Evolutionary conservation across 1,140 invertebrate genomes (phyloP).

Genomic region (Vollenhovia emeryi): DNA sequence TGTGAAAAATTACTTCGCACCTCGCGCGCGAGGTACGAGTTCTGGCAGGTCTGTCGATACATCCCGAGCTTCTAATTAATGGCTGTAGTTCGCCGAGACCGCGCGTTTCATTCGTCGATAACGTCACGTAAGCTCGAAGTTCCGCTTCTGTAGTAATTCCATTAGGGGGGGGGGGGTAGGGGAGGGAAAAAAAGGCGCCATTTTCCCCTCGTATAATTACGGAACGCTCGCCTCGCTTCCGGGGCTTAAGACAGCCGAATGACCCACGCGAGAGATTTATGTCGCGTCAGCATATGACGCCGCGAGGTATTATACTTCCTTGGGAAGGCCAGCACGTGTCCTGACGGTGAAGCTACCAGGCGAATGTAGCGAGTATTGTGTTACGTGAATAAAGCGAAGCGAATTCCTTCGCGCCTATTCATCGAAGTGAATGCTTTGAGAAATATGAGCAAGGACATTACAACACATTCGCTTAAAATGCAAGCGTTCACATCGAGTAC

Average conservation of each 20-base stretch:
- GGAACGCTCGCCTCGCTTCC: constrained; percentile 37
- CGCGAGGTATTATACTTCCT: constrained; percentile 36
- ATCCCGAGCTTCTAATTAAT: constrained; percentile 49
- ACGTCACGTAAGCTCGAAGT: constrained; percentile 52
- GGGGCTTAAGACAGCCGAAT: constrained; percentile 39
- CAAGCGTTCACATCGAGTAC: background rate
- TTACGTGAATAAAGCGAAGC: constrained; percentile 22
- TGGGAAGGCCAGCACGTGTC: constrained; percentile 16
- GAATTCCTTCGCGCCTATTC: constrained; percentile 18
- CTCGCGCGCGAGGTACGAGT: constrained; percentile 19
- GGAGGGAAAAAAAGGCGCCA: background rate
- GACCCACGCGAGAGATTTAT: constrained; percentile 54
- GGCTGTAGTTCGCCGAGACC: constrained; percentile 42
- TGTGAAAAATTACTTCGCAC: constrained; percentile 49
- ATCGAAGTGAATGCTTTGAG: background rate
- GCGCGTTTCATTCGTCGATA: constrained; percentile 53
- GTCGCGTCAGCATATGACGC: constrained; percentile 45
- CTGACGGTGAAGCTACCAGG: constrained; percentile 29
- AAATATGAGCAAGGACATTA: background rate
- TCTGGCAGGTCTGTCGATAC: constrained; percentile 59
- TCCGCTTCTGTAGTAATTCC: constrained; percentile 51
- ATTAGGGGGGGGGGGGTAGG: constrained; percentile 1
- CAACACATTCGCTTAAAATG: background rate
- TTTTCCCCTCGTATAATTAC: constrained; percentile 53
- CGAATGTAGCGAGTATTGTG: constrained; percentile 6